These are phyloP conservation scores for Drosophila punjabiensis DNA, from an alignment of 1,140 invertebrate species.

Conservation along the genomic window DNA sequence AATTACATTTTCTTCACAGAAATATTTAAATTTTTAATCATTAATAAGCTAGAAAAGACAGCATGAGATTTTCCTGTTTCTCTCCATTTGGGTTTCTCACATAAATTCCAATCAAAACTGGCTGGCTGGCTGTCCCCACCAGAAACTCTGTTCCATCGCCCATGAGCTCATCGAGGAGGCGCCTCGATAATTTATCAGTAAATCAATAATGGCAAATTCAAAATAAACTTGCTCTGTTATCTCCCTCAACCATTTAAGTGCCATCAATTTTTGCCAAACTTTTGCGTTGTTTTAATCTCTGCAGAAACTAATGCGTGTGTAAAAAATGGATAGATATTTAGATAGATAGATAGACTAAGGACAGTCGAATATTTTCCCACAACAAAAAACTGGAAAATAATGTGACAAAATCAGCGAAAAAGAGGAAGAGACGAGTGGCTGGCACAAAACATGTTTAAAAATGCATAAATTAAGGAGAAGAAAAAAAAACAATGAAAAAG, in stretches of 20 bases:
- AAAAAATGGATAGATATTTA: conserved; percentile 8
- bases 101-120: conserved; percentile 47
- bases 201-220: conserved; percentile 32
- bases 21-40: conserved; percentile 18
- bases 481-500: conserved; percentile 39
- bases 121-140: no score
- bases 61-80: conserved; percentile 6
- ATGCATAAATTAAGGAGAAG: conserved; percentile 70
- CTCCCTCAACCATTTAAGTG: conserved; percentile 8
- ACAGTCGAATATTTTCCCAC: conserved; percentile 67
- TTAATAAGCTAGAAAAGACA: conserved; percentile 6
- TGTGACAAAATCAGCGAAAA: conserved; percentile 43
- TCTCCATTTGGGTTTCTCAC: conserved; percentile 17
- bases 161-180: conserved; percentile 28
- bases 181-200: conserved; percentile 31
- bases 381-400: conserved; percentile 43
- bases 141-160: background rate
- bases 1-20: conserved; percentile 1
- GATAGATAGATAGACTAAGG: background rate
- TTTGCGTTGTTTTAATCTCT: conserved; percentile 19
- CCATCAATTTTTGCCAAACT: conserved; percentile 23
- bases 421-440: conserved; percentile 22
- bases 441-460: conserved; percentile 75
- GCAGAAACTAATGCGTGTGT: conserved; percentile 9
- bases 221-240: conserved; percentile 32